Evolutionary conservation across 2,888 invertebrate species (phyloP).

Genomic region (Trichogramma dendrolimi): DNA sequence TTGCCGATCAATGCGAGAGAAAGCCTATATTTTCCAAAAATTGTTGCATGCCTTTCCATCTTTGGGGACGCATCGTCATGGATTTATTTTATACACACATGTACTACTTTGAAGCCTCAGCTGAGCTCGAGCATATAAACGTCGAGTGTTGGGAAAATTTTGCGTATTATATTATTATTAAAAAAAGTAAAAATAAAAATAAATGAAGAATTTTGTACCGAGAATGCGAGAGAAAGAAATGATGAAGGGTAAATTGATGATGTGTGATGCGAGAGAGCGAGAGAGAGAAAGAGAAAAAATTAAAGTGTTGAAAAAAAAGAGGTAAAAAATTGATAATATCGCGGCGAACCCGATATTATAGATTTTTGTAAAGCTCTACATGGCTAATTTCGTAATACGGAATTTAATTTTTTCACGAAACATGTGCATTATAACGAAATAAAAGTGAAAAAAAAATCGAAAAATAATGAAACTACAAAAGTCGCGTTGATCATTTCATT

Average conservation of each 20-base stretch:
- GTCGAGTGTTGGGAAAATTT: conserved; percentile 14
- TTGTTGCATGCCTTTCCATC: too few species aligned
- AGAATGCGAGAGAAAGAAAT: conserved; percentile 2
- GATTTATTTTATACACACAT: too few species aligned
- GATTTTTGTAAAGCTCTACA: conserved; percentile 29
- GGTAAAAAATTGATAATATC: conserved; percentile 13
- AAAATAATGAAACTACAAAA: conserved; percentile 38
- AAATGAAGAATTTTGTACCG: conserved; percentile 28
- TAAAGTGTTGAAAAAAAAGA: conserved; percentile 22
- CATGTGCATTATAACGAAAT: conserved; percentile 53
- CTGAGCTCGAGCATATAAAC: too few species aligned
- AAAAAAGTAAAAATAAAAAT: not conserved
- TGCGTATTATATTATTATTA: too few species aligned
- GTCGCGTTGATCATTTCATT: conserved; percentile 19
- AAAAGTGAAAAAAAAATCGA: conserved; percentile 51
- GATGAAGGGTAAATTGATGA: too few species aligned
- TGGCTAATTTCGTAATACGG: conserved; percentile 52
- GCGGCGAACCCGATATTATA: conserved; percentile 7
- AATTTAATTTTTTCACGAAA: conserved; percentile 54
- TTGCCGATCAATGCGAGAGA: too few species aligned
- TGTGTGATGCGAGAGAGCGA: too few species aligned
- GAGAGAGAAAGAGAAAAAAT: too few species aligned
- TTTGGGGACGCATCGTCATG: too few species aligned
- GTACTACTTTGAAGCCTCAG: too few species aligned
- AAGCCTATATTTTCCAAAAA: too few species aligned